Percentiles rank a stretch among this genome's conserved stretches.
phyloP scores from a whole-genome alignment of 1,140 invertebrate genomes.

The Lepidotrigona ventralis region DNA sequence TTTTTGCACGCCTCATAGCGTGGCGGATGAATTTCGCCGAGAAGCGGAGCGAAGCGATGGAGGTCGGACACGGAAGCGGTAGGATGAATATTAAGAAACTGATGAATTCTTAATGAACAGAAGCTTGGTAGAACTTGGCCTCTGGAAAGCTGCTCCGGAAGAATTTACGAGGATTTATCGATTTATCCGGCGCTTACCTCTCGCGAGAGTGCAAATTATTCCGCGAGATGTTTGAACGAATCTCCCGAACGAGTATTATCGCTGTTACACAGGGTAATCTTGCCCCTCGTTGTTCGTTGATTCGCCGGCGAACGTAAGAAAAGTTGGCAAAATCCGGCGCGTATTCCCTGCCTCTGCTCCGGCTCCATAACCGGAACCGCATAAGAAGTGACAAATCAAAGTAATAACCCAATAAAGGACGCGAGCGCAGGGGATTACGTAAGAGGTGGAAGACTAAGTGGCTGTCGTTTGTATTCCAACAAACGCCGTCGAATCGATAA shows the following conservation, averaged over 20 bases:
- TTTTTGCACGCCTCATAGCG: neutral
- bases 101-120: neutral
- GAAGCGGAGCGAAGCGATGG: neutral
- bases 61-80: neutral
- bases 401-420: constrained; percentile 46
- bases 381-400: constrained; percentile 48
- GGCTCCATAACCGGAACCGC: neutral
- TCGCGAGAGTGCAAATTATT: neutral
- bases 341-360: neutral
- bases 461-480: constrained; percentile 33
- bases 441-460: constrained; percentile 31
- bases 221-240: neutral
- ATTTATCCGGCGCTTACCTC: neutral
- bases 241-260: too few relatives aligned
- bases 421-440: constrained; percentile 17
- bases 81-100: neutral
- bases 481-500: constrained; percentile 44
- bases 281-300: neutral
- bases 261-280: neutral
- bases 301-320: neutral
- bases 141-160: neutral
- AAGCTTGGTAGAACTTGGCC: too few relatives aligned
- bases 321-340: constrained; percentile 17
- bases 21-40: neutral
- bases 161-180: neutral